Base-by-base conservation (phyloP, 2,888 invertebrate species). In the Sycophila texana region DNA sequence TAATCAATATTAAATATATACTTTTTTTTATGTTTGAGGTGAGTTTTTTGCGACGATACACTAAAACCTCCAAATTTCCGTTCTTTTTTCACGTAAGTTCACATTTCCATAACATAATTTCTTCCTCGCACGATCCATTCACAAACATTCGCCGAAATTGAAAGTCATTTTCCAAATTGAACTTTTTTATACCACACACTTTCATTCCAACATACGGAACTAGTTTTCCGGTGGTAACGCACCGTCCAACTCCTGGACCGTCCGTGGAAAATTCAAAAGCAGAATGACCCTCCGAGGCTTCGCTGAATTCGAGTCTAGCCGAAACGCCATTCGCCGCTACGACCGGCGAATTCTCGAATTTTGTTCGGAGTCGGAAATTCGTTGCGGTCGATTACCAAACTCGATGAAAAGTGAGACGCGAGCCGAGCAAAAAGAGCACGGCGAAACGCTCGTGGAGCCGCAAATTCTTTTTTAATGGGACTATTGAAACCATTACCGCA, bases 341-440 rank as follows among this genome's bases (percentile, higher is more conserved):
- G 55, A 57, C 20, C 3, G 67, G 53, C 30, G 51, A n/a, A 51
- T 51, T 5, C 22, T 51, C 57, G 68, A 26, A 68, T 68, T 68
- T 68, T 7, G 55, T 16, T 39, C 18, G 53, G 30, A 51, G 2
- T 51, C 30, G 14, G 72, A 71, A 72, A 72, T 72, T 72, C 61
- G 61, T 72, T 61, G 61, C 72, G 61, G 30, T 51, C 61, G 72
- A 72, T 72, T 72, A 30, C 51, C 55, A 72, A 72, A 72, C 72
- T 61, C 61, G 26, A 61, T 72, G 53, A 61, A 72, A 72, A 72
- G 26, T 53, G 72, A 72, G 61, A 49, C 22, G 22, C 47, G 58
- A 57, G 55, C 18, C 39, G 49, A 26, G 12, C 20, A 20, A 58
- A 58, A 58, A 26, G 26, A 60, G 18, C 39, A 18, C 39, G 22